Conservation (phyloP, 2,888 invertebrate species). For the Anthophora plumipes region DNA sequence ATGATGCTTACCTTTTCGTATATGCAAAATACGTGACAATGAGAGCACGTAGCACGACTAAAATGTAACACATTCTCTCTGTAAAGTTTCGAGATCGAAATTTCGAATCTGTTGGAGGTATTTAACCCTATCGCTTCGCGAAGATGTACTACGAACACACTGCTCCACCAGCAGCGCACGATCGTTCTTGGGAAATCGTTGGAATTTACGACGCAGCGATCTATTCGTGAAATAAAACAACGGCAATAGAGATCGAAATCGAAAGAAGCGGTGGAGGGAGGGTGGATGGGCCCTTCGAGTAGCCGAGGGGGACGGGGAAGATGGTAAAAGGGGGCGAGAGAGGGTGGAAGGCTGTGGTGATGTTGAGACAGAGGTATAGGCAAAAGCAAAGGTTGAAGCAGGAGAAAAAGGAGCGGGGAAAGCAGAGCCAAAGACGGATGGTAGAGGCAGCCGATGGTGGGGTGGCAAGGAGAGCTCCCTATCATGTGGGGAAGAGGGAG, state of each 20-base stretch:
- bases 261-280: slow-evolving; percentile 6
- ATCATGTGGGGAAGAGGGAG: slow-evolving; percentile 63
- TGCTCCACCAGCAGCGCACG: too few species aligned
- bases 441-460: slow-evolving; percentile 49
- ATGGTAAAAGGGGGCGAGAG: too few species aligned
- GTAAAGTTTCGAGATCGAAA: too few species aligned
- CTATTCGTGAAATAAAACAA: slow-evolving; percentile 43
- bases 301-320: too few species aligned
- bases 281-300: too few species aligned
- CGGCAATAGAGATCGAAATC: slow-evolving; percentile 44
- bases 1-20: too few species aligned
- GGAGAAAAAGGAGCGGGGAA: slow-evolving; percentile 33
- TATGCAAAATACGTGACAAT: too few species aligned
- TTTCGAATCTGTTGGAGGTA: too few species aligned
- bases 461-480: slow-evolving; percentile 55
- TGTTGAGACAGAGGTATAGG: slow-evolving; percentile 25
- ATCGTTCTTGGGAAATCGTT: neutral
- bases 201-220: slow-evolving; percentile 24
- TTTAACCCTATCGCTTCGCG: neutral
- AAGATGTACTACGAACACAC: neutral
- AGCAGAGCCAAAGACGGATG: slow-evolving; percentile 66
- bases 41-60: too few species aligned
- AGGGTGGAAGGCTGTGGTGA: slow-evolving; percentile 4
- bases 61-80: too few species aligned
- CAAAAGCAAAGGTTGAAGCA: slow-evolving; percentile 30